A percentile compares a stretch with the other conserved stretches of the same genome.
Conservation (phyloP, 2,113 vertebrate genomes). For the Phainopepla nitens region DNA sequence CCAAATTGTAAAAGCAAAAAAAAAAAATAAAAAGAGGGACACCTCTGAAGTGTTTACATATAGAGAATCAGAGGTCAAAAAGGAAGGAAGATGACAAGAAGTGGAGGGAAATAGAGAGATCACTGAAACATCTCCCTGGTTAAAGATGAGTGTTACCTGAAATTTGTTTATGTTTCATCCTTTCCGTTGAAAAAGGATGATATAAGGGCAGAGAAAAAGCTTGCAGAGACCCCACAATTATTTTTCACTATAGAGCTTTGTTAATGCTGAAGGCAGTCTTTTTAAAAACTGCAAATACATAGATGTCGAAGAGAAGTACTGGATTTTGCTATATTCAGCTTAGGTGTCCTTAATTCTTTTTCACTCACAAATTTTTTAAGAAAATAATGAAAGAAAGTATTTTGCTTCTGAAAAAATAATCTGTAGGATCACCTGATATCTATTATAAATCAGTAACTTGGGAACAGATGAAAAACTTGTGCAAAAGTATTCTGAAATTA, state of each 20-base stretch:
- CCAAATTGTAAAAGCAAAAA: background rate
- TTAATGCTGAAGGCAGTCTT: background rate
- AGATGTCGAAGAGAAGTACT: background rate
- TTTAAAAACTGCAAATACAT: background rate
- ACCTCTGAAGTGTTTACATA: background rate
- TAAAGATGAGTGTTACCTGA: background rate
- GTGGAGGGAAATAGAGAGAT: background rate
- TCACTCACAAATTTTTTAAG: background rate
- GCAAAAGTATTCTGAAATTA: background rate
- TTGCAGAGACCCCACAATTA: background rate
- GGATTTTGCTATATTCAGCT: background rate
- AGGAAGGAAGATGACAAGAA: background rate
- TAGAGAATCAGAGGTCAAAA: background rate
- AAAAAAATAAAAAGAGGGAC: background rate
- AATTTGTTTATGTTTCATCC: background rate
- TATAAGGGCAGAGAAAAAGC: background rate
- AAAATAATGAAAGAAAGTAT: background rate
- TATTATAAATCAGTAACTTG: background rate
- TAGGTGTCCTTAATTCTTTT: background rate
- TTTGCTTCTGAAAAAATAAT: background rate
- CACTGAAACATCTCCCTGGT: background rate
- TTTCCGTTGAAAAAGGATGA: background rate
- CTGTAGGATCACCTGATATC: background rate
- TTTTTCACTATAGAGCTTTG: background rate
- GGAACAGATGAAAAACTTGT: background rate